Base-by-base conservation (phyloP, 2,797 vertebrate genomes). In the Peromyscus nudipes region DNA sequence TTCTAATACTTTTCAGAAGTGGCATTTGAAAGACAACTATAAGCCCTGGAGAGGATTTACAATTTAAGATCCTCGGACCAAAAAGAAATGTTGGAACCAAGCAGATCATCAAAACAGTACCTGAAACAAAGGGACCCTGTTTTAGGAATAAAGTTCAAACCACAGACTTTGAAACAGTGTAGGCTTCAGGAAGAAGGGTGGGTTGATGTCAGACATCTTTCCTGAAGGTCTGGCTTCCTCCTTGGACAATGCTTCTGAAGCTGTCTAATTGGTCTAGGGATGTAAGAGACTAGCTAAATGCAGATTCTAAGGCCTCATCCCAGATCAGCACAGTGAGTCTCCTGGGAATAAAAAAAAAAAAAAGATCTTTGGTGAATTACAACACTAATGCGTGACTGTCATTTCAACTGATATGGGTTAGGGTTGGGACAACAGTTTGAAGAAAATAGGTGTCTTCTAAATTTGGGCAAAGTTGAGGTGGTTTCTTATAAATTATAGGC, bases 371-470 rank as follows among this genome's bases (percentile, higher is more conserved):
- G 6, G 17, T 80, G 87, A 92, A 84, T 65, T 46, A 57, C n/a
- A 14, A 62, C 4, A 6, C 12, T 67, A 40, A 65, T 29, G 8
- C n/a, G 19, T 67, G 73, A 60, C 29, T 19, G 71, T 6, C 6
- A 55, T 90, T 85, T 17, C 8, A 31, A 65, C 23, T 87, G 55
- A 81, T 13, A 49, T 83, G 6, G 29, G 12, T 46, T 57, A 34
- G 0, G 17, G 2, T 16, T 62, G n/a, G 17, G 13, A 2, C 34
- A 94, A 37, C 21, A 57, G 19, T 94, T n/a, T 73, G 55, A 92
- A 87, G 83, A 81, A 92, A 92, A 88, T 37, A 91, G 21, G 6
- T 37, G 10, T 31, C 67, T 27, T 90, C 84, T 91, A 91, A 85
- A 87, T 37, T 84, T 34, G 84, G n/a, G 6, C 49, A 40, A 89